These are phyloP conservation scores for Pygocentrus nattereri DNA, from an alignment of 2,797 vertebrate genomes.

Conservation along the genomic window DNA sequence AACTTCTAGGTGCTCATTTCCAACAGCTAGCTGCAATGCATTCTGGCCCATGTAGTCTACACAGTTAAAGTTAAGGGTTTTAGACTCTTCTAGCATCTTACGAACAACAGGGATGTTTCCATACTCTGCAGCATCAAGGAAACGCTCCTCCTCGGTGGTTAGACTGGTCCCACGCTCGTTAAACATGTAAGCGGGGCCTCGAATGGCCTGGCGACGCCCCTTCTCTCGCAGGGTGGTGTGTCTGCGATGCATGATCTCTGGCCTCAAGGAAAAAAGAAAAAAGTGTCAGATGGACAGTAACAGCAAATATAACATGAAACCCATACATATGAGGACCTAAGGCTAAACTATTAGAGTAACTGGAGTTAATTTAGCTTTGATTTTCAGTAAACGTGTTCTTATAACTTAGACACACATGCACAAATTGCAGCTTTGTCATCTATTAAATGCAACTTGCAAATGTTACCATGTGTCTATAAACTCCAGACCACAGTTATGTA, in stretches of 20 bases:
- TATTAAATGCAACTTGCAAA: background rate
- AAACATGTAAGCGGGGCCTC: constrained; percentile 98
- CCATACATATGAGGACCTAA: background rate
- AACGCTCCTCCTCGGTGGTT: constrained; percentile 92
- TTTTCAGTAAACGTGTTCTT: too few species aligned
- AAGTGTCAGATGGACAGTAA: background rate
- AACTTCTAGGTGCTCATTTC: constrained; percentile 95
- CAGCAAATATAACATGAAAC: background rate
- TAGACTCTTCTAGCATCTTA: constrained; percentile 97
- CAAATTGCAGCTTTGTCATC: background rate
- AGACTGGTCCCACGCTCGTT: constrained; percentile 94
- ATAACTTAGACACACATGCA: too few species aligned
- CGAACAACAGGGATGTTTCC: constrained; percentile 97
- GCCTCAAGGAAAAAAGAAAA: constrained; percentile 70
- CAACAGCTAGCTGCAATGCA: constrained; percentile 91
- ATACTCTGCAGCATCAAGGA: constrained; percentile 93
- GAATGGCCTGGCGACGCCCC: constrained; percentile 92
- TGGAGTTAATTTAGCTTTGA: too few species aligned
- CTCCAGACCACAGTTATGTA: too few species aligned
- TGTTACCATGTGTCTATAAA: too few species aligned
- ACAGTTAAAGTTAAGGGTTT: constrained; percentile 95
- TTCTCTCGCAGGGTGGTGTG: constrained; percentile 95
- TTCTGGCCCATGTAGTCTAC: constrained; percentile 99
- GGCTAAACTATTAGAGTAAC: too few species aligned
- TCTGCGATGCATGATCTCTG: constrained; percentile 90